Percentiles rank a stretch among this genome's conserved stretches.
Conservation (phyloP, 2,797 vertebrate genomes). For the Neomorphus geoffroyi region DNA sequence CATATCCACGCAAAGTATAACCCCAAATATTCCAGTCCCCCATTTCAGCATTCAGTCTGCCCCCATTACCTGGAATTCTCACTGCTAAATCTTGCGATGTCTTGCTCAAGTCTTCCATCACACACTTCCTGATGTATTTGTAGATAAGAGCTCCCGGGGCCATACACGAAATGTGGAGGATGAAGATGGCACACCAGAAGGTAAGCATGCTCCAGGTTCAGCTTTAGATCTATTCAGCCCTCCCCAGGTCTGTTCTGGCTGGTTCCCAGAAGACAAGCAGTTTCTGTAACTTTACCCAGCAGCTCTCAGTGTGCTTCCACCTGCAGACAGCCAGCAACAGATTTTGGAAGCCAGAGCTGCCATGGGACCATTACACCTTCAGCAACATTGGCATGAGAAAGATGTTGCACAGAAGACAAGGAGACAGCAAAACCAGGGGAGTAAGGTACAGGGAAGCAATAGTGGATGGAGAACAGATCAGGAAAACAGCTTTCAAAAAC, state of each 20-base stretch:
- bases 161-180: fast-evolving
- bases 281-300: neutral
- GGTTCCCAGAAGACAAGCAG: neutral
- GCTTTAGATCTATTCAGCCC: neutral
- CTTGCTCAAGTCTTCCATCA: neutral
- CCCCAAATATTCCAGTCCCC: neutral
- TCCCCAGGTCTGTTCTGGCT: neutral
- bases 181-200: neutral
- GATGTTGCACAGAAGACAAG: neutral
- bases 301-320: neutral
- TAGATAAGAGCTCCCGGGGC: neutral
- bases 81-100: neutral
- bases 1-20: neutral
- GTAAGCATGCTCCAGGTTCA: fast-evolving
- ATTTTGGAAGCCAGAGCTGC: neutral
- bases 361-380: neutral
- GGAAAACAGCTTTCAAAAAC: neutral
- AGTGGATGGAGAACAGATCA: neutral
- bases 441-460: neutral
- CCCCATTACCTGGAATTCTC: neutral
- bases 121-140: neutral
- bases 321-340: neutral
- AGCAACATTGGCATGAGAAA: neutral
- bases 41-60: fast-evolving
- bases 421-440: neutral